These are phyloP conservation scores for Pantherophis guttatus DNA, from an alignment of 2,113 vertebrate genomes.

Conservation along the genomic window DNA sequence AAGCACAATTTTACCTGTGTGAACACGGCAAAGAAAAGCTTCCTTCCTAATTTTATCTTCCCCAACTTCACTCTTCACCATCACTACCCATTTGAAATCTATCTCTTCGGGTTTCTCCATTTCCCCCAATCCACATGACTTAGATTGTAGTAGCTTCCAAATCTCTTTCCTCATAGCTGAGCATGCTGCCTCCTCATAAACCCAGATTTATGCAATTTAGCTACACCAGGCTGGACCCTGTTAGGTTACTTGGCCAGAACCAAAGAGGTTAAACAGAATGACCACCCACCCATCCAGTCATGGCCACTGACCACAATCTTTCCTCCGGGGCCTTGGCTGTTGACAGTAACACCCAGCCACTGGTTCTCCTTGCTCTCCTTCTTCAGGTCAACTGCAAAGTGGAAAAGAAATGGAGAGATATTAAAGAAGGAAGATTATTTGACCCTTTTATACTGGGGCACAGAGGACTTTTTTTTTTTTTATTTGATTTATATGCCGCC, in stretches of 20 bases:
- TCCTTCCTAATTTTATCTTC: not conserved
- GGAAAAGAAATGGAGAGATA: constrained; percentile 10
- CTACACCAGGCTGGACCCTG: not conserved
- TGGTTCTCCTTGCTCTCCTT: constrained; percentile 94
- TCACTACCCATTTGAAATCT: not conserved
- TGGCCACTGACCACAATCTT: constrained; percentile 87
- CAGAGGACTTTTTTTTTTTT: not conserved
- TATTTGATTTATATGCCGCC: no score
- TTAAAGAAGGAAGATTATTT: not conserved
- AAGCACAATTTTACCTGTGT: not conserved
- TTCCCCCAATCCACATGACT: not conserved
- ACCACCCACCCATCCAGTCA: not conserved
- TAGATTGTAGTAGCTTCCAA: not conserved
- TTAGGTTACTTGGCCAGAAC: not conserved
- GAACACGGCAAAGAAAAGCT: not conserved
- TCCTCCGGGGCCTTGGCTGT: constrained; percentile 90
- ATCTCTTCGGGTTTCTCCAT: not conserved
- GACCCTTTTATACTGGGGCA: not conserved
- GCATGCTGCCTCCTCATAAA: not conserved
- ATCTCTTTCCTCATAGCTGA: not conserved
- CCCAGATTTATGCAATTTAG: not conserved
- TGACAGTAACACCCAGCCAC: constrained; percentile 91
- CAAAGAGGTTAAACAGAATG: constrained; percentile 1
- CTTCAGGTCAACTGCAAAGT: constrained; percentile 65
- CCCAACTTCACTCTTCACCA: not conserved